These are phyloP conservation scores for Lasiurus borealis DNA, from an alignment of 2,113 vertebrate genomes.

Conservation along the genomic window DNA sequence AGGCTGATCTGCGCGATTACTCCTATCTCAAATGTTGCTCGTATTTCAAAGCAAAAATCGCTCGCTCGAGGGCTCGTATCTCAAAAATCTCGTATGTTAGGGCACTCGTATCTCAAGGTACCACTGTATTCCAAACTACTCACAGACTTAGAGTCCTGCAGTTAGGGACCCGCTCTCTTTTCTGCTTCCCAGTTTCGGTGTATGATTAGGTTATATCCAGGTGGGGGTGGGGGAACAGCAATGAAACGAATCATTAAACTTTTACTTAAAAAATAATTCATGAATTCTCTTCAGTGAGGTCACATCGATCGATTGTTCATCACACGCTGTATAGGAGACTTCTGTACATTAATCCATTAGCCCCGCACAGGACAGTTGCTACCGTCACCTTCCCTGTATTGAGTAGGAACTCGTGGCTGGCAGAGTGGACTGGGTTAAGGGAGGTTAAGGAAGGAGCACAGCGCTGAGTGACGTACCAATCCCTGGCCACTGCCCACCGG, in stretches of 20 bases:
- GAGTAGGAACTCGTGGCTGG: neutral
- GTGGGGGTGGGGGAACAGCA: neutral
- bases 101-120: no score
- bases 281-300: neutral
- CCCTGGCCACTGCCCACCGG: neutral
- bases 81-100: no score
- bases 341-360: neutral
- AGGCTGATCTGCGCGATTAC: no score
- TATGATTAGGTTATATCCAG: neutral
- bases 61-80: no score
- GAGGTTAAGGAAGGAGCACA: neutral
- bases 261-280: conserved; percentile 25
- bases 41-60: no score
- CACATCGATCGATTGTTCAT: neutral
- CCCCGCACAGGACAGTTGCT: neutral
- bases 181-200: neutral
- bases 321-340: neutral
- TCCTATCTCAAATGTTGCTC: no score
- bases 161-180: neutral
- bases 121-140: neutral
- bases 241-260: conserved; percentile 12
- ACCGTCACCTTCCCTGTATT: neutral
- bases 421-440: neutral
- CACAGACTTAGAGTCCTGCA: neutral
- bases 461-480: neutral